phyloP scores from a whole-genome alignment of 1,140 invertebrate species.

The Armadillidium nasatum region DNA sequence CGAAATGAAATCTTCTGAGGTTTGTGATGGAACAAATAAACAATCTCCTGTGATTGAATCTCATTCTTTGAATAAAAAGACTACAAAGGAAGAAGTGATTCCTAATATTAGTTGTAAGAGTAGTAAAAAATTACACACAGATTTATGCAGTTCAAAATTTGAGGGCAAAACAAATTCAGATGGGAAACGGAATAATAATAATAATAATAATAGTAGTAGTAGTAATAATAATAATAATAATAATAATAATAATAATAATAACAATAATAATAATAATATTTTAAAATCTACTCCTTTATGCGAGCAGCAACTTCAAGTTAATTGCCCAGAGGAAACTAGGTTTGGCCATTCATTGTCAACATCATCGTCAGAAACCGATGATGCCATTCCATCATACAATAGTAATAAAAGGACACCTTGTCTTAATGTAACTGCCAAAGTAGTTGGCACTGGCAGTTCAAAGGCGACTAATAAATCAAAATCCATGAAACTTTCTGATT shows the following conservation, averaged over 20 bases:
- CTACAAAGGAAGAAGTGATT: neutral
- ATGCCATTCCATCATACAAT: neutral
- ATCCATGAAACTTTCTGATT: neutral
- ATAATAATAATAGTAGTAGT: neutral
- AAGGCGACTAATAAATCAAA: neutral
- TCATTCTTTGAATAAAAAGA: neutral
- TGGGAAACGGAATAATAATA: neutral
- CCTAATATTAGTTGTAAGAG: neutral
- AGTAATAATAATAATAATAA: neutral
- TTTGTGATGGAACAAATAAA: neutral
- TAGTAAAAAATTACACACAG: neutral
- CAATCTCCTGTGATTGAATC: neutral
- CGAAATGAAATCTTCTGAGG: neutral
- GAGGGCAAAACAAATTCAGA: neutral
- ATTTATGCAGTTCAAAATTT: neutral
- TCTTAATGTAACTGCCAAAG: slow-evolving; percentile 6
- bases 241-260: neutral
- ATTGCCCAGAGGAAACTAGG: neutral
- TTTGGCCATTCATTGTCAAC: neutral
- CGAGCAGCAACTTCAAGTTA: neutral
- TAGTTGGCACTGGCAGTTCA: neutral
- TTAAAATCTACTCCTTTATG: neutral
- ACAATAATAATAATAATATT: neutral
- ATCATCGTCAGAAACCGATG: neutral
- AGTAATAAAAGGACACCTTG: neutral